Evolutionary conservation across 1,140 invertebrate species (phyloP).

Genomic region (Eriocheir sinensis): DNA sequence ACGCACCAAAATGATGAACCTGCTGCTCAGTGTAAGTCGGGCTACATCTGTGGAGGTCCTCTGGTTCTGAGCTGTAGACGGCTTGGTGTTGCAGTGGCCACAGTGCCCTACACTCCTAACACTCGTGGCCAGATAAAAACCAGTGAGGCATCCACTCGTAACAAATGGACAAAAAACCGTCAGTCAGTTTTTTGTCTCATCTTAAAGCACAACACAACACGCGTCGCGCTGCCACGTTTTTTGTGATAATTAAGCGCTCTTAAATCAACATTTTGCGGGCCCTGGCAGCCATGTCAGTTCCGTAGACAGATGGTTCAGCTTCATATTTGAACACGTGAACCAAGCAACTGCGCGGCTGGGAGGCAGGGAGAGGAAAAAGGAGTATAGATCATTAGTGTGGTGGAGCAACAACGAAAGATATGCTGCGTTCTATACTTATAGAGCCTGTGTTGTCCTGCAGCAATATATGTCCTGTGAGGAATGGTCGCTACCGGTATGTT

Average conservation of each 20-base stretch:
- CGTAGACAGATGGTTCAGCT: not conserved
- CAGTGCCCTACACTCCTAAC: no score
- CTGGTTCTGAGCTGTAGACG: no score
- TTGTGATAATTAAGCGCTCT: not conserved
- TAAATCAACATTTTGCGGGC: not conserved
- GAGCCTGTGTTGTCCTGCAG: not conserved
- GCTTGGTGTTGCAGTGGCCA: no score
- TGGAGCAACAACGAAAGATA: not conserved
- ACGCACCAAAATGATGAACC: no score
- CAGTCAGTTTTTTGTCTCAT: no score
- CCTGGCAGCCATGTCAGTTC: not conserved
- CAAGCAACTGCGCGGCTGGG: not conserved
- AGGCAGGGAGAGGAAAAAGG: not conserved
- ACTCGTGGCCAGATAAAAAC: no score
- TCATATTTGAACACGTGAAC: not conserved
- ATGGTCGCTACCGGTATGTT: no score
- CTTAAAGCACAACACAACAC: no score
- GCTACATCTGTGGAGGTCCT: no score
- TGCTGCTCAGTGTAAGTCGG: no score
- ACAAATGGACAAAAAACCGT: no score
- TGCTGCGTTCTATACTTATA: not conserved
- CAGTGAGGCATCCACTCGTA: no score
- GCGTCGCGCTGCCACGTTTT: not conserved
- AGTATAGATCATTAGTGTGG: not conserved
- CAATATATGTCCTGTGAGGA: not conserved